Evolutionary conservation across 1,140 invertebrate species (phyloP), one percentile per base, ranked within the genome.

Genomic region (Probaryconus sp.): DNA sequence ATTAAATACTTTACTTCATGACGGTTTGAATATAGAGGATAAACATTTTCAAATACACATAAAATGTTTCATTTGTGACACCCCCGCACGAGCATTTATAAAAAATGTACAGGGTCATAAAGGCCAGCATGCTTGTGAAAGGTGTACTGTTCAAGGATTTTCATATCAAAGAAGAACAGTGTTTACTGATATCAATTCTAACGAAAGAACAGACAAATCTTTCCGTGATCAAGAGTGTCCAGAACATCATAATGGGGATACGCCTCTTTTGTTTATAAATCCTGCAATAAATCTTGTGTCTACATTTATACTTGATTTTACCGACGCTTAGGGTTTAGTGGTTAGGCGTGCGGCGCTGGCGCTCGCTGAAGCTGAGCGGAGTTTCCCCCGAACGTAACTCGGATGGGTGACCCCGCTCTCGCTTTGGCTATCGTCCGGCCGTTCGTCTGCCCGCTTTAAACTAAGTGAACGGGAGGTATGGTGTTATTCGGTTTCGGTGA

Each of bases 271-370:
- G 21, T 14, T 37, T 42, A 35, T 76, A 18, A 17, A 71, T 3
- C 47, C 68, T 13, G 14, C 11, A 5, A 50, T 82, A 24, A 53
- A 71, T 68, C 5, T 79, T n/a, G 30, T 81, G 9, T 40, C 61
- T 33, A 17, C 26, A 18, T 77, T 79, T 73, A 31, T 76, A 11
- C 21, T n/a, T n/a, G n/a, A n/a, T n/a, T n/a, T n/a, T n/a, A n/a
- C n/a, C n/a, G n/a, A n/a, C n/a, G n/a, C n/a, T n/a, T n/a, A n/a
- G n/a, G n/a, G n/a, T n/a, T n/a, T n/a, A n/a, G n/a, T n/a, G n/a
- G n/a, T n/a, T n/a, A n/a, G n/a, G n/a, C n/a, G n/a, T n/a, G n/a
- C n/a, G n/a, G n/a, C n/a, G n/a, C n/a, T n/a, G n/a, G n/a, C n/a
- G n/a, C n/a, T n/a, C n/a, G n/a, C n/a, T n/a, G n/a, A n/a, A n/a